A percentile compares a stretch with the other conserved stretches of the same genome.
phyloP scores from a whole-genome alignment of 2,113 vertebrate genomes.

The Varanus salvator region DNA sequence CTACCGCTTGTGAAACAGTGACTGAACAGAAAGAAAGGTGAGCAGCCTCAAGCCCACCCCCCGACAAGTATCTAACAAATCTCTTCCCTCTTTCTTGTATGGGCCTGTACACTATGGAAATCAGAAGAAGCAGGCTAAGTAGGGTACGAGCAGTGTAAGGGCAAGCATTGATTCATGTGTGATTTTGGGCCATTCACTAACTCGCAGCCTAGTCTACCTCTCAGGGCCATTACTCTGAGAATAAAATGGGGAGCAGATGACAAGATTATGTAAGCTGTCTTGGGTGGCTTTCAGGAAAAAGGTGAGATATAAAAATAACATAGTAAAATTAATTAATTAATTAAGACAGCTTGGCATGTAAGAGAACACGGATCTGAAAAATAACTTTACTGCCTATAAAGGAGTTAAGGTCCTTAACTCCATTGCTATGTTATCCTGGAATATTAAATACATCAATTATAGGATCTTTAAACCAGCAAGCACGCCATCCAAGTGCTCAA shows the following conservation, averaged over 20 bases:
- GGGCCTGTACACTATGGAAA: not conserved
- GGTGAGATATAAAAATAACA: too few species aligned
- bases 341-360: not conserved
- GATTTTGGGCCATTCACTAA: too few species aligned
- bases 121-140: not conserved
- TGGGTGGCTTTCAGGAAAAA: too few species aligned
- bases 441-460: not conserved
- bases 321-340: too few species aligned
- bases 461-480: too few species aligned
- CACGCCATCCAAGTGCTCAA: too few species aligned
- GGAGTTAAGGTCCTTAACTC: not conserved
- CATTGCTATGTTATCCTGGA: not conserved
- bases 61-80: not conserved
- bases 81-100: not conserved
- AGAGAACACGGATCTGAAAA: not conserved
- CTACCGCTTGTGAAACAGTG: not conserved
- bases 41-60: not conserved
- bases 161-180: not conserved
- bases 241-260: too few species aligned
- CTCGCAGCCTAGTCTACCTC: too few species aligned
- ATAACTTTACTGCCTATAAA: not conserved
- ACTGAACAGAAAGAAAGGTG: not conserved
- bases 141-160: not conserved
- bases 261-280: too few species aligned
- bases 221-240: too few species aligned